Conservation (phyloP, 35 echinoderm and acorn worm species). For the Heliocidaris erythrogramma region DNA sequence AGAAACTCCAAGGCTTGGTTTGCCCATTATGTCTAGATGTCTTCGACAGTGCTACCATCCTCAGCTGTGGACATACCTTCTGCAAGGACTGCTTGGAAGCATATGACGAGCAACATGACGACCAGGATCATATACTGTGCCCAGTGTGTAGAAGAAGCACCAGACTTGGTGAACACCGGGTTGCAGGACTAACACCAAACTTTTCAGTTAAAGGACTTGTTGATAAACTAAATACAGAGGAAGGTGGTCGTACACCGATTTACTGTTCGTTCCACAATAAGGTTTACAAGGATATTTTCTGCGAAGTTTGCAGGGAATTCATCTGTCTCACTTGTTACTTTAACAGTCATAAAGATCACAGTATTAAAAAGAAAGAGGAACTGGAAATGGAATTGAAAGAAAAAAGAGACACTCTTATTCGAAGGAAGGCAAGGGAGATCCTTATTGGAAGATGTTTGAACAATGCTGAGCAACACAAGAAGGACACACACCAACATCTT, state of each 20-base stretch:
- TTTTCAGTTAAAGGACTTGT: neutral
- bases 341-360: neutral
- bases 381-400: neutral
- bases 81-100: neutral
- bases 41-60: neutral
- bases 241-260: neutral
- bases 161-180: neutral
- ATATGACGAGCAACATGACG: neutral
- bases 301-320: neutral
- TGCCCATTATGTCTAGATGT: neutral
- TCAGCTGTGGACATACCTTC: constrained; percentile 8
- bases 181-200: neutral
- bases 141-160: neutral
- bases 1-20: neutral
- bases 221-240: neutral
- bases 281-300: neutral
- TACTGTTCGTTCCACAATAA: neutral
- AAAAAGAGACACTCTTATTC: neutral
- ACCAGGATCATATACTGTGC: neutral
- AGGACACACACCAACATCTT: neutral
- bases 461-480: neutral
- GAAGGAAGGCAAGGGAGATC: neutral
- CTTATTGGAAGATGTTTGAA: neutral
- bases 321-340: neutral
- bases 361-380: neutral